Base-by-base conservation (phyloP, 2,888 invertebrate species). In the Idaea biselata region DNA sequence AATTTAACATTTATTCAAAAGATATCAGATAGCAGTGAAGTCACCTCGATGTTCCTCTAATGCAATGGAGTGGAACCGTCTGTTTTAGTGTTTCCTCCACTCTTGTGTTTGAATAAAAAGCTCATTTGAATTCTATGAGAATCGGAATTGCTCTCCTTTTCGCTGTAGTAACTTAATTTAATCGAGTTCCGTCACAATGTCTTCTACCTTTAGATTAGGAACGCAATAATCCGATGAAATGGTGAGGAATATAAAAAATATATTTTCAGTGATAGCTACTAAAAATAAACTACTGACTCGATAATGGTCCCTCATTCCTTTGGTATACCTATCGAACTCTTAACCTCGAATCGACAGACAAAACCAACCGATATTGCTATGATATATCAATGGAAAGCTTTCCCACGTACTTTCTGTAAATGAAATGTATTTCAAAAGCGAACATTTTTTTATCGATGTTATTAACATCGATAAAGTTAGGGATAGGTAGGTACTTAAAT, bases 121-220 rank as follows among this genome's bases (percentile, higher is more conserved):
- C 88, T 91, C 91, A 89, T 91, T 91, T 91, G 88, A 88, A 91
- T 91, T 89, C 91, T 87, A 90, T 87, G 89, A 84, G 90, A 88
- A 91, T 91, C 87, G 89, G 81, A 90, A 89, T 89, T 86, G 89
- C 86, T 87, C 88, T 86, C 86, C 84, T 88, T 89, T 87, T 86
- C 86, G 84, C 86, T 81, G 87, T 88, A 87, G 85, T 89, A 90
- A 89, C 90, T 91, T 91, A 90, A 90, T 90, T 90, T 90, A 89
- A 91, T 90, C 88, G 90, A 83, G 84, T 85, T 81, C 81, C 83
- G 84, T 91, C 87, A 86, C 81, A 83, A 83, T 82, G 84, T 83
- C 84, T 79, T 85, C 80, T 81, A 83, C 84, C 84, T 85, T 86
- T 84, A 82, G 83, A 87, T 88, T 87, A 84, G 80, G 80, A 80